These are phyloP conservation scores for Psittacara wagleri DNA, from an alignment of 2,113 vertebrate species.

Conservation along the genomic window DNA sequence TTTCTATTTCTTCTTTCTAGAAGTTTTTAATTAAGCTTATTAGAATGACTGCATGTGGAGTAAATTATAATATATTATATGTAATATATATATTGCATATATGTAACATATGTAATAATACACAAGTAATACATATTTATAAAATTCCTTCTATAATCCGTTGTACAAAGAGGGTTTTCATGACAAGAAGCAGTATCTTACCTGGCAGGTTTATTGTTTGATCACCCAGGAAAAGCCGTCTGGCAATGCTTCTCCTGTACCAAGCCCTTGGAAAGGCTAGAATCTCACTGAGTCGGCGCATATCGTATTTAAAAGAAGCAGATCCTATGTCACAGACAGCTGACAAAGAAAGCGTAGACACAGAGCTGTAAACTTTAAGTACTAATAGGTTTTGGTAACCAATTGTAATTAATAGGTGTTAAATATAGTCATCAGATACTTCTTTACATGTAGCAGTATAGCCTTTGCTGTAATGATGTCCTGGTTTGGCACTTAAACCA, in stretches of 20 bases:
- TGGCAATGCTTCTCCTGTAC: constrained; percentile 96
- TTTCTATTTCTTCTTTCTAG: background rate
- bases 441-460: background rate
- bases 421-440: background rate
- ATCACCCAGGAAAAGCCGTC: constrained; percentile 94
- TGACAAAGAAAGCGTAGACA: constrained; percentile 44
- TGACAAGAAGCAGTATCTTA: constrained; percentile 33
- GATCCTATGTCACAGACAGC: constrained; percentile 99
- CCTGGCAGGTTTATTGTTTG: constrained; percentile 96
- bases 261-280: constrained; percentile 96
- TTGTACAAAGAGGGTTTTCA: background rate
- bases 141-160: background rate
- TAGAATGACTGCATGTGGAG: background rate
- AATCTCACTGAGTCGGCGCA: constrained; percentile 97
- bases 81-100: background rate
- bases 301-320: constrained; percentile 98
- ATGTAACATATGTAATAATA: background rate
- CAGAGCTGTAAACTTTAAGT: background rate
- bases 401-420: background rate
- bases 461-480: background rate
- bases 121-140: background rate
- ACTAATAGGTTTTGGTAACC: background rate
- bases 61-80: background rate
- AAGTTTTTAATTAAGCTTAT: background rate
- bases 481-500: background rate